A percentile compares a stretch with the other conserved stretches of the same genome.
Conservation (phyloP, 2,113 vertebrate species). For the Tychaedon coryphoeus region DNA sequence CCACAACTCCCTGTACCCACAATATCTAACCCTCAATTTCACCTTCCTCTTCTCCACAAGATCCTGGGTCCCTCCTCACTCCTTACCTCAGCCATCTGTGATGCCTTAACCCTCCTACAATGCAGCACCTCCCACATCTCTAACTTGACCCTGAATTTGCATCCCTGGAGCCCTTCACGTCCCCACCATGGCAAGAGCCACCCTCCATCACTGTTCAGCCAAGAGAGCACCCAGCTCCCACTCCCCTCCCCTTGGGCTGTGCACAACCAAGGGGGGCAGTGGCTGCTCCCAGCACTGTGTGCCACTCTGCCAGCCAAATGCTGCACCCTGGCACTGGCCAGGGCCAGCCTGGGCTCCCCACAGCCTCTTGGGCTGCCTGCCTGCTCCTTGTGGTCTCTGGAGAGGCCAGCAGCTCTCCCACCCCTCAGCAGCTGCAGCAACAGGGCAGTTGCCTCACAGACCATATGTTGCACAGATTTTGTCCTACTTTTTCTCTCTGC, state of each 20-base stretch:
- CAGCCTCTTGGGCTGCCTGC: not conserved
- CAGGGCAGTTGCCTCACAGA: accelerated
- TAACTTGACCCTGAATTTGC: not conserved
- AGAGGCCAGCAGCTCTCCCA: accelerated
- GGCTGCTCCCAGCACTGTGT: not conserved
- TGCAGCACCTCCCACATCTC: not conserved
- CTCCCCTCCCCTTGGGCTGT: not conserved
- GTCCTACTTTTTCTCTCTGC: not conserved
- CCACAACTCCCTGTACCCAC: not conserved
- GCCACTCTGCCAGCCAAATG: not conserved
- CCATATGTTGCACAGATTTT: not conserved
- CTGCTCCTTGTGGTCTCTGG: not conserved
- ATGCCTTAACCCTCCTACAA: not conserved
- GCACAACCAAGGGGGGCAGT: not conserved
- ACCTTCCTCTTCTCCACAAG: not conserved
- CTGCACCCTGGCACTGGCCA: accelerated
- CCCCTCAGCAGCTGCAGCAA: not conserved
- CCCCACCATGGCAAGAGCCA: not conserved
- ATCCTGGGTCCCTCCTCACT: not conserved
- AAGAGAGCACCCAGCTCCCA: not conserved
- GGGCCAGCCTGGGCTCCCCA: not conserved
- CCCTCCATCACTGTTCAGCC: not conserved
- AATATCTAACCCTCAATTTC: not conserved
- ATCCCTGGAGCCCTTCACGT: not conserved
- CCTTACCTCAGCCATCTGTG: not conserved